Evolutionary conservation across 2,888 invertebrate genomes (phyloP).

Genomic region (Drosophila meridiana): DNA sequence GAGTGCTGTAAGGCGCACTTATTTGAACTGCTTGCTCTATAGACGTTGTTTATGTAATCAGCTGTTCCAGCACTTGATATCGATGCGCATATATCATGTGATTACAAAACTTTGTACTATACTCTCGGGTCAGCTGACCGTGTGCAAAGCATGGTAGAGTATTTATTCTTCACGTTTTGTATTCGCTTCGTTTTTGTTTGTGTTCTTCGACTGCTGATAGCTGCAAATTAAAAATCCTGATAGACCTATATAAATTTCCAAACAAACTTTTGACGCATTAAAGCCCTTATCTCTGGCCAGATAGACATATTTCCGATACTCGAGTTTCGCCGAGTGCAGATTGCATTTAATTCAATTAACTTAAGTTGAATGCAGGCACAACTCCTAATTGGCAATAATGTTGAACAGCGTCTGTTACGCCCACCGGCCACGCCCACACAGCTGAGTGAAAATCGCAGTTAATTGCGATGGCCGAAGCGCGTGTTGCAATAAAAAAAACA

Average conservation of each 20-base stretch:
- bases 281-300: slow-evolving; percentile 22
- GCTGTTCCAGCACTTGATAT: slow-evolving; percentile 18
- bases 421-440: slow-evolving; percentile 20
- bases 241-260: slow-evolving; percentile 41
- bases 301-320: slow-evolving; percentile 32
- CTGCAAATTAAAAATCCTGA: slow-evolving; percentile 45
- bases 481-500: slow-evolving; percentile 32
- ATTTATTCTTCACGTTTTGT: slow-evolving; percentile 9
- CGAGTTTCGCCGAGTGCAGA: slow-evolving; percentile 30
- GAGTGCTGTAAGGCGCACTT: background rate
- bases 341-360: slow-evolving; percentile 26
- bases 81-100: slow-evolving; percentile 34
- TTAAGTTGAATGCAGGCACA: background rate
- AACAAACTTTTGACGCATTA: slow-evolving; percentile 24
- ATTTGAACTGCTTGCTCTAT: background rate
- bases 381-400: slow-evolving; percentile 55
- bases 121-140: slow-evolving; percentile 18
- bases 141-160: slow-evolving; percentile 36
- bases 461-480: slow-evolving; percentile 44
- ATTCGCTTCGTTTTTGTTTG: slow-evolving; percentile 9
- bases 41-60: slow-evolving; percentile 22
- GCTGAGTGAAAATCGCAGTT: slow-evolving; percentile 32
- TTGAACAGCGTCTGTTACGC: slow-evolving; percentile 19
- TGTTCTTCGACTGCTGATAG: slow-evolving; percentile 42
- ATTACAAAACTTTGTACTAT: slow-evolving; percentile 37